Evolutionary conservation across 2,888 invertebrate genomes (phyloP).

Genomic region (Cryptus viduatorius): DNA sequence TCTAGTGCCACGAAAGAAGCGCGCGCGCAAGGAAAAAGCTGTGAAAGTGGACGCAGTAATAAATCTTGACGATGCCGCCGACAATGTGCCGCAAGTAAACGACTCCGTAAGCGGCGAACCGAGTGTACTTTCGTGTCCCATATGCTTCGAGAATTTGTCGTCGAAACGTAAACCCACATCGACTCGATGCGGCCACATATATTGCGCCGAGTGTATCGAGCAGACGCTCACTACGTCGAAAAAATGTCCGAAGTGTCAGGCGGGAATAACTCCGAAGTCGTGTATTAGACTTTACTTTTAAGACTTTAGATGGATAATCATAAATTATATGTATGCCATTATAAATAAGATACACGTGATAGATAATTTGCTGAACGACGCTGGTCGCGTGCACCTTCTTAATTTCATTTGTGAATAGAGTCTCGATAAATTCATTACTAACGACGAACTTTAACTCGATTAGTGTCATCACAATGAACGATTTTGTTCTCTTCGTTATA

Average conservation of each 20-base stretch:
- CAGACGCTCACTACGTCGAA: slow-evolving; percentile 66
- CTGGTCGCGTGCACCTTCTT: slow-evolving; percentile 3
- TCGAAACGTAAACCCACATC: slow-evolving; percentile 74
- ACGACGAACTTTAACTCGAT: background rate
- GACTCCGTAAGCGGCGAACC: slow-evolving; percentile 54
- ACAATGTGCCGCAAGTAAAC: slow-evolving; percentile 51
- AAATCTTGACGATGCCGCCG: slow-evolving; percentile 64
- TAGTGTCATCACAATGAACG: background rate
- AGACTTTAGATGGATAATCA: slow-evolving; percentile 16
- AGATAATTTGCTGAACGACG: slow-evolving; percentile 15
- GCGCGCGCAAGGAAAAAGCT: slow-evolving; percentile 26
- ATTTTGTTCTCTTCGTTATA: background rate
- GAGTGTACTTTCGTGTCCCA: slow-evolving; percentile 73
- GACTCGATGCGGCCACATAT: slow-evolving; percentile 79
- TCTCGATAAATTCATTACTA: background rate
- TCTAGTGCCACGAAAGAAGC: slow-evolving; percentile 54
- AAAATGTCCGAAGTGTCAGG: slow-evolving; percentile 77
- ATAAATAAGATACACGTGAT: background rate
- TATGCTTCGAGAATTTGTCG: slow-evolving; percentile 76
- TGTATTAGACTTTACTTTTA: slow-evolving; percentile 78
- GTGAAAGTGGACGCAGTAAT: slow-evolving; percentile 36
- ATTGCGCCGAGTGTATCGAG: slow-evolving; percentile 75
- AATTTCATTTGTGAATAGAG: background rate
- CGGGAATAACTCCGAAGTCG: slow-evolving; percentile 64
- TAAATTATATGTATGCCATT: slow-evolving; percentile 6